Percentiles rank a stretch among this genome's conserved stretches.
phyloP scores from a whole-genome alignment of 2,797 vertebrate species.

The Acipenser ruthenus region DNA sequence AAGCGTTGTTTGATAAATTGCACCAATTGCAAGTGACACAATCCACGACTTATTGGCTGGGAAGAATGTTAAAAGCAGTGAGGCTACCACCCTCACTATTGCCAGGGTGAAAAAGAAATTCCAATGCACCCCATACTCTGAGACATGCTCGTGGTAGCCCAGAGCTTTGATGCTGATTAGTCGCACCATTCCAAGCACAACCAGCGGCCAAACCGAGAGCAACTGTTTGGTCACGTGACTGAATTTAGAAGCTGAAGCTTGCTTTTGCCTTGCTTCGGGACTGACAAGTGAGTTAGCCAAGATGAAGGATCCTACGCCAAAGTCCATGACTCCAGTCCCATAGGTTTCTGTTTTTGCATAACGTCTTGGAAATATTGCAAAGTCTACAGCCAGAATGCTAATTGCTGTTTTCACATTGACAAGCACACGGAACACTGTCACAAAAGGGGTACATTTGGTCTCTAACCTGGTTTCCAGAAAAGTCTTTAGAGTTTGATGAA shows the following conservation, averaged over 20 bases:
- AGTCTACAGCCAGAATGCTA: conserved; percentile 90
- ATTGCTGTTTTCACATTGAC: conserved; percentile 78
- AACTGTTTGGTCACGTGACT: conserved; percentile 58
- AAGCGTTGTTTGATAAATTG: conserved; percentile 68
- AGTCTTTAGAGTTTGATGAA: conserved; percentile 36
- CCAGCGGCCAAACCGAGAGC: conserved; percentile 60
- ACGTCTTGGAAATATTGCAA: conserved; percentile 78
- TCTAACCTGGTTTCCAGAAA: conserved; percentile 61
- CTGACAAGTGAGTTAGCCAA: conserved; percentile 83
- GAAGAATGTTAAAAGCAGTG: conserved; percentile 62
- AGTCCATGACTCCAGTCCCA: conserved; percentile 92
- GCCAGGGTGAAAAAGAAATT: conserved; percentile 95
- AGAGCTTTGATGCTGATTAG: conserved; percentile 71
- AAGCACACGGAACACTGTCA: conserved; percentile 75
- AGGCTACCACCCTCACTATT: conserved; percentile 68
- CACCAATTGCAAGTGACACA: conserved; percentile 52
- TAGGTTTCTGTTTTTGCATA: conserved; percentile 91
- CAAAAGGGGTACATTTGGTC: conserved; percentile 62
- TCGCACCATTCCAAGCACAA: conserved; percentile 72
- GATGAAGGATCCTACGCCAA: conserved; percentile 82
- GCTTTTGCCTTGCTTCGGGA: conserved; percentile 73
- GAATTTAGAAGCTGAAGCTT: conserved; percentile 39
- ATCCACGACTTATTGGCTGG: conserved; percentile 63
- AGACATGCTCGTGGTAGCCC: conserved; percentile 82
- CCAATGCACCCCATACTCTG: conserved; percentile 93